A percentile compares a stretch with the other conserved stretches of the same genome.
Evolutionary conservation across 1,140 invertebrate species (phyloP).

Genomic region (Lethocerus indicus): DNA sequence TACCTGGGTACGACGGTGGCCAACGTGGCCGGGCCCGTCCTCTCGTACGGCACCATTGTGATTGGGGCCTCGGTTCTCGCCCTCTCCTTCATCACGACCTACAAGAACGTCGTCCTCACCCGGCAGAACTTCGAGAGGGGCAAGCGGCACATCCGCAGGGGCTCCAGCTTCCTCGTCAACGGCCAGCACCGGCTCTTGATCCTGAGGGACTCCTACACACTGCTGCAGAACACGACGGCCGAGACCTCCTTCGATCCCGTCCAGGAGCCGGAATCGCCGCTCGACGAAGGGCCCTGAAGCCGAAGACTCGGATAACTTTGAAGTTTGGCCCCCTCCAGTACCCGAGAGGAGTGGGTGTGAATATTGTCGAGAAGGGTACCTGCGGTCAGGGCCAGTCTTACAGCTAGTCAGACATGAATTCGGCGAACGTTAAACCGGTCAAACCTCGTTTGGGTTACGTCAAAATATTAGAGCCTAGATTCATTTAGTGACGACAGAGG

Average conservation of each 20-base stretch:
- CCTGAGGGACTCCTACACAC: constrained; percentile 37
- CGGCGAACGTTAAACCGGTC: too few relatives aligned
- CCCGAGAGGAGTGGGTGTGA: too few relatives aligned
- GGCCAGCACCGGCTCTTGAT: constrained; percentile 44
- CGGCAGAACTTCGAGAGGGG: constrained; percentile 56
- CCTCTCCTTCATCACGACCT: constrained; percentile 45
- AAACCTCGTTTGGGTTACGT: too few relatives aligned
- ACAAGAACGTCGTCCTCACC: constrained; percentile 54
- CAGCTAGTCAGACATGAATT: too few relatives aligned
- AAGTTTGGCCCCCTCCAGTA: too few relatives aligned
- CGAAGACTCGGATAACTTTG: too few relatives aligned
- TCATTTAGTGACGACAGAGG: too few relatives aligned
- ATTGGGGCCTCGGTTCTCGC: constrained; percentile 42
- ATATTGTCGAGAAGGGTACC: too few relatives aligned
- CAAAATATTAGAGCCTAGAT: too few relatives aligned
- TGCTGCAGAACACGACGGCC: constrained; percentile 24
- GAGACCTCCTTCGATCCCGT: constrained; percentile 18
- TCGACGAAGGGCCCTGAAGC: too few relatives aligned
- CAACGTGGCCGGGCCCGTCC: constrained; percentile 42
- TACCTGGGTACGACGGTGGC: constrained; percentile 58
- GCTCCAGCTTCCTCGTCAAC: constrained; percentile 48
- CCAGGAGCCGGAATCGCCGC: too few relatives aligned
- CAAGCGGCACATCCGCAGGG: constrained; percentile 41
- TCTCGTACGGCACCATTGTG: constrained; percentile 52
- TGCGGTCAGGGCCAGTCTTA: too few relatives aligned